phyloP scores from a whole-genome alignment of 1,140 invertebrate species.

The Bombus ignitus region DNA sequence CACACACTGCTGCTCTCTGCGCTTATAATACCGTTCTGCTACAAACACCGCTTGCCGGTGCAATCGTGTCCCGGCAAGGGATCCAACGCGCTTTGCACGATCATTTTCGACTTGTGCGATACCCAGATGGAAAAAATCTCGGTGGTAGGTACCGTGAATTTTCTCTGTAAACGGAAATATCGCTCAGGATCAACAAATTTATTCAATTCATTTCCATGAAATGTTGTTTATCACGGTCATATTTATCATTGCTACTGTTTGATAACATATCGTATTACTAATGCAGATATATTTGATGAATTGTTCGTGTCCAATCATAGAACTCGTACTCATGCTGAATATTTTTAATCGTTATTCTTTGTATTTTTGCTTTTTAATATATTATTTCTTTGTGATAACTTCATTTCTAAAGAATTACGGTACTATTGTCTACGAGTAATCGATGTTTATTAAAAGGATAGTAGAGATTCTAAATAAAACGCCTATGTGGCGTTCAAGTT shows the following conservation, averaged over 20 bases:
- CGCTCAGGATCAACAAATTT: background rate
- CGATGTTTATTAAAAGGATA: background rate
- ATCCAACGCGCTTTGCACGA: slow-evolving; percentile 4
- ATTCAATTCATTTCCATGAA: background rate
- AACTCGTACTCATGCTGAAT: background rate
- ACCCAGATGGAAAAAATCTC: background rate
- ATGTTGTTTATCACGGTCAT: background rate
- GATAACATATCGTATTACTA: background rate
- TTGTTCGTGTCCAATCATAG: background rate
- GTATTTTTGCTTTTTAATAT: background rate
- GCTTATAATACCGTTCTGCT: slow-evolving; percentile 65
- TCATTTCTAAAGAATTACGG: too few relatives aligned
- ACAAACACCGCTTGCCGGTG: slow-evolving; percentile 53
- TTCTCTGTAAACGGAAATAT: slow-evolving; percentile 11
- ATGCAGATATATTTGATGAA: background rate
- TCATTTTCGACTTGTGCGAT: slow-evolving; percentile 23
- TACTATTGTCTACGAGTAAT: background rate
- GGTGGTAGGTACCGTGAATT: background rate
- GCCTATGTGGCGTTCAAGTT: background rate
- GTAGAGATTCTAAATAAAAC: background rate
- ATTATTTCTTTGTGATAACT: background rate
- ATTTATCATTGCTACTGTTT: background rate
- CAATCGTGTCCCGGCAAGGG: slow-evolving; percentile 26
- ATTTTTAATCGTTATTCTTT: background rate
- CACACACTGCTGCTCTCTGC: slow-evolving; percentile 74